Evolutionary conservation across 2,888 invertebrate genomes (phyloP).

Genomic region (Spodoptera exigua): DNA sequence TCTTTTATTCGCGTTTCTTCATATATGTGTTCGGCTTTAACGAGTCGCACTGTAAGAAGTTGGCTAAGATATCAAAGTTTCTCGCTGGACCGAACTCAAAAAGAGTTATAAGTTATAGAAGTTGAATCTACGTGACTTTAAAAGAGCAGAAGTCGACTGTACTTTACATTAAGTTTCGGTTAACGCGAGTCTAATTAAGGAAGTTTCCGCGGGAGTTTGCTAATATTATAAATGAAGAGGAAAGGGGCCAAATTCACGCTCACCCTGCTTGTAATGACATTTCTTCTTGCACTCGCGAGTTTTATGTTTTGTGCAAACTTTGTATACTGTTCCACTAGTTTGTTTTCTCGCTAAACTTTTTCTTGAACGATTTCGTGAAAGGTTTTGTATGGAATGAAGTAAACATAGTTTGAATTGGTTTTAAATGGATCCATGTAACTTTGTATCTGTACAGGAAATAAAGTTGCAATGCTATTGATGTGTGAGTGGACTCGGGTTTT

Average conservation of each 20-base stretch:
- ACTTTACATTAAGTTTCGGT: conserved; percentile 80
- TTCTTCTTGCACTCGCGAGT: conserved; percentile 65
- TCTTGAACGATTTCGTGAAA: conserved; percentile 24
- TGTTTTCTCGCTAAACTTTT: conserved; percentile 38
- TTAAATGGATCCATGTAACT: conserved; percentile 26
- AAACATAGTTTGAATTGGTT: conserved; percentile 26
- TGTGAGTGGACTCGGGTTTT: not conserved
- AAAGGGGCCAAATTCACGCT: conserved; percentile 73
- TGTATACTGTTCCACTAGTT: conserved; percentile 54
- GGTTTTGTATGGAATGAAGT: conserved; percentile 22
- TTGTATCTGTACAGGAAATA: conserved; percentile 1
- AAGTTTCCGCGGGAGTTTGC: conserved; percentile 74
- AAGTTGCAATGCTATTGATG: conserved; percentile 5
- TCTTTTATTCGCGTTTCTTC: conserved; percentile 21
- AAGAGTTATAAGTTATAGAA: conserved; percentile 71
- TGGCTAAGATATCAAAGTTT: conserved; percentile 65
- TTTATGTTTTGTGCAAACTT: conserved; percentile 64
- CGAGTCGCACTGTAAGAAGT: conserved; percentile 58
- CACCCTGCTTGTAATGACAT: conserved; percentile 67
- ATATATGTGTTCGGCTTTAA: conserved; percentile 37
- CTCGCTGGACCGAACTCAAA: conserved; percentile 65
- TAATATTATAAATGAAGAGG: conserved; percentile 81
- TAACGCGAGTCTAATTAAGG: conserved; percentile 79
- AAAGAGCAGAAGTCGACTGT: conserved; percentile 76
- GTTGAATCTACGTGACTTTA: conserved; percentile 76